These are phyloP conservation scores for Geotrupes spiniger DNA, from an alignment of 2,888 invertebrate genomes.

Conservation along the genomic window DNA sequence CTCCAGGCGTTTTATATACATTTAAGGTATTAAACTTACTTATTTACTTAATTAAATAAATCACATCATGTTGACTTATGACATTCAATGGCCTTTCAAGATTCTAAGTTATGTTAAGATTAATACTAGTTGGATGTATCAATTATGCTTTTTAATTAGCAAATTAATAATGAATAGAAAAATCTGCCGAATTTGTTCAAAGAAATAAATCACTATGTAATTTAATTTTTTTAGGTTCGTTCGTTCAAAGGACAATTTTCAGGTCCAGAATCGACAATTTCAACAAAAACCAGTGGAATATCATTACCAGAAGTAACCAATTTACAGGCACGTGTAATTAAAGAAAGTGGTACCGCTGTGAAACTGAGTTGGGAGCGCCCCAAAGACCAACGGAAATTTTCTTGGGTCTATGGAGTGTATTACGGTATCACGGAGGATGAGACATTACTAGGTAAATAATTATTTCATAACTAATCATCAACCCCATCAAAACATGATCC, in stretches of 20 bases:
- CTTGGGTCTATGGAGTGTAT: conserved; percentile 69
- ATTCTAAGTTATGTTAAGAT: too few species aligned
- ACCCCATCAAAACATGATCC: background rate
- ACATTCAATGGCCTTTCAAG: too few species aligned
- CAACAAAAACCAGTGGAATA: conserved; percentile 48
- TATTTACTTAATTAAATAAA: conserved; percentile 1
- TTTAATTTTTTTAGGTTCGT: conserved; percentile 54
- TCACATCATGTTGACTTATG: too few species aligned
- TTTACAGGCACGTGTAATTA: conserved; percentile 53
- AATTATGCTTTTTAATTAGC: too few species aligned
- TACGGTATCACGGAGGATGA: conserved; percentile 62
- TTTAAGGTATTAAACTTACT: conserved; percentile 54
- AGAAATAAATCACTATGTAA: background rate
- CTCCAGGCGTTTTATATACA: conserved; percentile 53
- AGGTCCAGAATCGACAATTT: conserved; percentile 55
- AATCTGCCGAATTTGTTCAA: conserved; percentile 14
- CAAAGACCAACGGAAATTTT: conserved; percentile 54
- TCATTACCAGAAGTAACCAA: conserved; percentile 38
- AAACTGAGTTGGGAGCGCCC: conserved; percentile 67
- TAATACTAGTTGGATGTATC: too few species aligned
- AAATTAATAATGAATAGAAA: too few species aligned
- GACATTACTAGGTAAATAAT: conserved; percentile 55
- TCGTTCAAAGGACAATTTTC: conserved; percentile 59
- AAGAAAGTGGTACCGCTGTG: conserved; percentile 60
- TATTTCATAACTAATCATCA: background rate